A percentile compares a stretch with the other conserved stretches of the same genome.
Conservation (phyloP, 1,140 invertebrate genomes). For the Meloidogyne floridensis region DNA sequence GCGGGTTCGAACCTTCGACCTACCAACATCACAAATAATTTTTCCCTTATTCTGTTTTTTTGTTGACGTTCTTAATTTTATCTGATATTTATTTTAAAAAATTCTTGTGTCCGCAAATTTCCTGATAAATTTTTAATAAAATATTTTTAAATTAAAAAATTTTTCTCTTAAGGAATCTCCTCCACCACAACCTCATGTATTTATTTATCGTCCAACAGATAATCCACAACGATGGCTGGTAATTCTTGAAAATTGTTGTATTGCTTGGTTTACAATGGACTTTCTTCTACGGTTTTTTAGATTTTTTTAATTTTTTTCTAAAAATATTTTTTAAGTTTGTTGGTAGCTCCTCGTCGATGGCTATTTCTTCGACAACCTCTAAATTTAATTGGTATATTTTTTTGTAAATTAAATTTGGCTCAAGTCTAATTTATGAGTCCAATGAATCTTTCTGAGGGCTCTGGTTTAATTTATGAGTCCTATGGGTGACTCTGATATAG, state of each 20-base stretch:
- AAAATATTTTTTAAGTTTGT: conserved; percentile 42
- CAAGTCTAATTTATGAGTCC: too few species aligned
- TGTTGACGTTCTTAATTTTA: too few species aligned
- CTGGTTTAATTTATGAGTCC: too few species aligned
- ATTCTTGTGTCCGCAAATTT: too few species aligned
- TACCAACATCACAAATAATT: too few species aligned
- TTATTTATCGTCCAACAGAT: conserved; percentile 60
- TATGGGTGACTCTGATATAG: too few species aligned
- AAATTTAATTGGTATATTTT: conserved; percentile 67
- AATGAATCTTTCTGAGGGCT: too few species aligned
- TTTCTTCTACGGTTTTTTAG: conserved; percentile 24
- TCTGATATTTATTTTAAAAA: too few species aligned
- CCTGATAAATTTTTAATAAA: too few species aligned
- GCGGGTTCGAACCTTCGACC: too few species aligned
- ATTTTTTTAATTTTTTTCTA: conserved; percentile 11
- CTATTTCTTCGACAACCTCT: conserved; percentile 68
- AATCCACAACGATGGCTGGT: conserved; percentile 51
- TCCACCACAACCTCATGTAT: conserved; percentile 1
- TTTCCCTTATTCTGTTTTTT: too few species aligned
- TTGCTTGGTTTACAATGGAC: conserved; percentile 67
- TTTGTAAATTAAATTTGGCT: neutral
- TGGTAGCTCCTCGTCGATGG: conserved; percentile 66
- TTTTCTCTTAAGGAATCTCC: neutral
- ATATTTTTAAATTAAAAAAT: neutral
- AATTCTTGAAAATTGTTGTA: conserved; percentile 67